Evolutionary conservation across 2,888 invertebrate species (phyloP).

Genomic region (Drosophila greeni): DNA sequence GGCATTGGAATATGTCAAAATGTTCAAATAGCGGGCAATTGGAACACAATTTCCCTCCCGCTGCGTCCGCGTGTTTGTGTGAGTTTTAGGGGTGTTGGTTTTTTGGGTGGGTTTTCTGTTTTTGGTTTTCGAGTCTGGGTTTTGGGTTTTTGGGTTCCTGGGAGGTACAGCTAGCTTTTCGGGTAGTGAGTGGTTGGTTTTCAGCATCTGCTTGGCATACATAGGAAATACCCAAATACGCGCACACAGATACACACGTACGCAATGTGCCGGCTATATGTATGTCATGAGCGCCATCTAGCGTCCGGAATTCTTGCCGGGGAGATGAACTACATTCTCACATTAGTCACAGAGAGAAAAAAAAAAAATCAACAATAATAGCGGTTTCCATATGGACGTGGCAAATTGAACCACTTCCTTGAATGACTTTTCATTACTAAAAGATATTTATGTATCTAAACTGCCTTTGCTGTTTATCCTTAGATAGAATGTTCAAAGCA

Average conservation of each 20-base stretch:
- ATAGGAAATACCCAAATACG: slow-evolving; percentile 40
- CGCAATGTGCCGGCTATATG: slow-evolving; percentile 49
- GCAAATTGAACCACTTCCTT: background rate
- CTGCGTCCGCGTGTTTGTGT: slow-evolving; percentile 31
- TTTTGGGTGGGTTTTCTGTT: slow-evolving; percentile 51
- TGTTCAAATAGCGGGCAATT: slow-evolving; percentile 66
- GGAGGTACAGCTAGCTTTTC: slow-evolving; percentile 63
- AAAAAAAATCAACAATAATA: slow-evolving; percentile 2
- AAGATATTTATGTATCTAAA: too few relatives aligned
- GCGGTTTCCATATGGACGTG: slow-evolving; percentile 14
- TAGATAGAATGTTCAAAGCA: too few relatives aligned
- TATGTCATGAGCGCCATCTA: slow-evolving; percentile 72
- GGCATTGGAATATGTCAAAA: slow-evolving; percentile 64
- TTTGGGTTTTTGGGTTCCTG: slow-evolving; percentile 51
- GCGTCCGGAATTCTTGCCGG: slow-evolving; percentile 41
- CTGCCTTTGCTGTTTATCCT: too few relatives aligned
- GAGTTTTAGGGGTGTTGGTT: slow-evolving; percentile 64
- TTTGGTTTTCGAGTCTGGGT: slow-evolving; percentile 26
- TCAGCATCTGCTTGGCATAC: slow-evolving; percentile 52
- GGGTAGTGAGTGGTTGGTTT: slow-evolving; percentile 64
- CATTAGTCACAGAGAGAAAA: slow-evolving; percentile 23
- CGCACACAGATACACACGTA: slow-evolving; percentile 21
- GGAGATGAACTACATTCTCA: slow-evolving; percentile 61
- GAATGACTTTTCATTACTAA: too few relatives aligned
- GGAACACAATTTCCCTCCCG: slow-evolving; percentile 47